Evolutionary conservation across 2,113 vertebrate species (phyloP).

Genomic region (pig (Sus scrofa)): T2T-Sscrofa CM000816.6:92767501-92768000

Average conservation of each 20-base stretch:
- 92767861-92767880: neutral
- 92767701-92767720: neutral
- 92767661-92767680: neutral
- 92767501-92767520: neutral
- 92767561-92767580: neutral
- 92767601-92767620: constrained; percentile 6
- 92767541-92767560: neutral
- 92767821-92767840: neutral
- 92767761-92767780: neutral
- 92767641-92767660: neutral
- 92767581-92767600: neutral
- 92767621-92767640: neutral
- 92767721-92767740: neutral
- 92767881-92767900: neutral
- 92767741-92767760: neutral
- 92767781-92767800: neutral
- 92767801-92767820: no score
- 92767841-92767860: neutral
- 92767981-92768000: neutral
- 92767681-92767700: neutral
- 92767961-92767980: neutral
- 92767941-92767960: neutral
- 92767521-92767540: neutral
- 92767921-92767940: neutral
- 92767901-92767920: neutral